A percentile compares a stretch with the other conserved stretches of the same genome.
These are phyloP conservation scores for Exocentrus adspersus DNA, from an alignment of 2,888 invertebrate species.

Conservation along the genomic window DNA sequence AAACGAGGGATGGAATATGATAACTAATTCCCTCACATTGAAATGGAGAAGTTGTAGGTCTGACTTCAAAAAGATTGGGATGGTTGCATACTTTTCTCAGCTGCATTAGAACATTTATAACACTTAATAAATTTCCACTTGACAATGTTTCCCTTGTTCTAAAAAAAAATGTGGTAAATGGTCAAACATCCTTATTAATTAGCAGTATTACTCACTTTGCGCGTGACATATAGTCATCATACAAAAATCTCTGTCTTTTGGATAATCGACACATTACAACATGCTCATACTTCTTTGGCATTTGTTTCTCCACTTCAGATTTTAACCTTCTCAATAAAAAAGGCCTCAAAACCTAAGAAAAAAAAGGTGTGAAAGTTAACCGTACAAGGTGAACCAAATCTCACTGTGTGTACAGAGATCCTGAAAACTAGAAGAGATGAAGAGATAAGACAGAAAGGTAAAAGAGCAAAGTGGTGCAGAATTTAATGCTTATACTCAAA, in stretches of 20 bases:
- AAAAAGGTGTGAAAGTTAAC: too few species aligned
- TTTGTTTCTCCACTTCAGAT: conserved; percentile 95
- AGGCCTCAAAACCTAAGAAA: conserved; percentile 83
- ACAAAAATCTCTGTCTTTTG: conserved; percentile 94
- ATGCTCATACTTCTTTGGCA: conserved; percentile 97
- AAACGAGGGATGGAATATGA: conserved; percentile 77
- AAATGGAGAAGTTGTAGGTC: conserved; percentile 95
- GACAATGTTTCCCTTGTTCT: conserved; percentile 94
- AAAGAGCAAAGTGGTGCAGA: too few species aligned
- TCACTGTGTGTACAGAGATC: too few species aligned
- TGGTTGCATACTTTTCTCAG: conserved; percentile 97
- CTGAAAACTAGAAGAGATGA: too few species aligned
- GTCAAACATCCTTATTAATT: conserved; percentile 21
- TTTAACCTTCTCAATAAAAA: conserved; percentile 93
- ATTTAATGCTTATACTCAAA: too few species aligned
- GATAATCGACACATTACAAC: conserved; percentile 93
- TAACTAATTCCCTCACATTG: conserved; percentile 82
- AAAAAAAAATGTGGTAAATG: conserved; percentile 44
- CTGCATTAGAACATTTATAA: conserved; percentile 97
- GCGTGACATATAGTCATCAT: conserved; percentile 99
- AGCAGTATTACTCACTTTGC: conserved; percentile 76
- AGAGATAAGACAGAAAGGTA: too few species aligned
- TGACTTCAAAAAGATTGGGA: conserved; percentile 96
- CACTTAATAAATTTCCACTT: conserved; percentile 92
- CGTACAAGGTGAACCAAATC: too few species aligned